phyloP scores from a whole-genome alignment of 2,797 vertebrate genomes.

The Enteromius anoplus region DNA sequence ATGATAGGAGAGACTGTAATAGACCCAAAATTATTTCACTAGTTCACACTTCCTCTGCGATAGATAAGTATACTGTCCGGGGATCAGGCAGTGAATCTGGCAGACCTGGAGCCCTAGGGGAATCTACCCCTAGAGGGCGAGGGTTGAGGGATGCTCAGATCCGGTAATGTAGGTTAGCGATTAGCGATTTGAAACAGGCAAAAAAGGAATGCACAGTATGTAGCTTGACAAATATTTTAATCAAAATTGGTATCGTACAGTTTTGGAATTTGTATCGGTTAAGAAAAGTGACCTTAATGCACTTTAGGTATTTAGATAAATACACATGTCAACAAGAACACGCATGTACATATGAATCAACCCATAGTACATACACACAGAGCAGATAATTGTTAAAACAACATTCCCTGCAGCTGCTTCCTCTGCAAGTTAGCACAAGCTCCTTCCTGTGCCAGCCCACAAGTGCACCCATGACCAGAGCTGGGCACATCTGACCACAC shows the following conservation, averaged over 20 bases:
- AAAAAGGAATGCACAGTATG: neutral
- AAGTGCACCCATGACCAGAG: slow-evolving; percentile 8
- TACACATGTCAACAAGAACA: slow-evolving; percentile 25
- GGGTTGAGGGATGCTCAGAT: no score
- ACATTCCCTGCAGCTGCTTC: slow-evolving; percentile 66
- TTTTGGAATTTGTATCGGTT: neutral
- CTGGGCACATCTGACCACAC: neutral
- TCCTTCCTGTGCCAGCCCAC: slow-evolving; percentile 62
- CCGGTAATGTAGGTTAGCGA: no score
- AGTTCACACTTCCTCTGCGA: no score
- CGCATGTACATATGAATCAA: slow-evolving; percentile 28
- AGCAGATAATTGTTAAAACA: slow-evolving; percentile 38
- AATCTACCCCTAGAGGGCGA: no score
- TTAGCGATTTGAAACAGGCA: no score
- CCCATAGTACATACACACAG: slow-evolving; percentile 20
- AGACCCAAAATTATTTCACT: neutral
- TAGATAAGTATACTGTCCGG: no score
- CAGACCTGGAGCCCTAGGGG: no score
- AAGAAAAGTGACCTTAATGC: neutral
- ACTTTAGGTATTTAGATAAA: slow-evolving; percentile 14
- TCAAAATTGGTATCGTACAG: neutral
- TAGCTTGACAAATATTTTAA: neutral
- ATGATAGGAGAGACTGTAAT: neutral
- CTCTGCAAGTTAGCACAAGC: slow-evolving; percentile 66
- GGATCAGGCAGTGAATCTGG: no score